Conservation (phyloP, 2,113 vertebrate species). For the Fregetta grallaria region DNA sequence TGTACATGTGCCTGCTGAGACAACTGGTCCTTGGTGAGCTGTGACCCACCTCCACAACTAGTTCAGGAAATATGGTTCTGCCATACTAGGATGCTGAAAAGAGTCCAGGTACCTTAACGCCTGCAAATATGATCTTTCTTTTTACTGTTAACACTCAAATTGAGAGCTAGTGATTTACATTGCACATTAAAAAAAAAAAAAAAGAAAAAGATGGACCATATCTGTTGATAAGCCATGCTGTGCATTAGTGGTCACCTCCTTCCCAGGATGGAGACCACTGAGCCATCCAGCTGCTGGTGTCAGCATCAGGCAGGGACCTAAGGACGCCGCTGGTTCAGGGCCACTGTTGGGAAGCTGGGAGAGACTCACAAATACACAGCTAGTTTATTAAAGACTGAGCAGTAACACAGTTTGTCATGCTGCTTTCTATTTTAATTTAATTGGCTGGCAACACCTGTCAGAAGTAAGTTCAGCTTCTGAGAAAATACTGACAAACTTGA, state of each 20-base stretch:
- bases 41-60: neutral
- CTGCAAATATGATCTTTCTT: neutral
- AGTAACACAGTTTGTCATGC: neutral
- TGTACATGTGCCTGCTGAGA: neutral
- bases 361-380: neutral
- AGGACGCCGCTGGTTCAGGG: neutral
- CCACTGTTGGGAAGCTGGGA: neutral
- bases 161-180: neutral
- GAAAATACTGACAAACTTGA: neutral
- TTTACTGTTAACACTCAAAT: neutral
- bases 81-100: neutral
- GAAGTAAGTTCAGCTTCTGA: neutral
- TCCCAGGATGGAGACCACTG: neutral
- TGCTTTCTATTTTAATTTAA: neutral
- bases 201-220: neutral
- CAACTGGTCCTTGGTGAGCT: accelerated
- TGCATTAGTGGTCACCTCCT: neutral
- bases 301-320: neutral
- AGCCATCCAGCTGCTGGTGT: neutral
- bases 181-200: neutral
- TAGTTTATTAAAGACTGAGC: neutral
- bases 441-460: neutral
- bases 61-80: neutral
- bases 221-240: neutral
- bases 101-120: neutral